Evolutionary conservation across 2,113 vertebrate genomes (phyloP).

Genomic region (Protomyctophum bolini): DNA sequence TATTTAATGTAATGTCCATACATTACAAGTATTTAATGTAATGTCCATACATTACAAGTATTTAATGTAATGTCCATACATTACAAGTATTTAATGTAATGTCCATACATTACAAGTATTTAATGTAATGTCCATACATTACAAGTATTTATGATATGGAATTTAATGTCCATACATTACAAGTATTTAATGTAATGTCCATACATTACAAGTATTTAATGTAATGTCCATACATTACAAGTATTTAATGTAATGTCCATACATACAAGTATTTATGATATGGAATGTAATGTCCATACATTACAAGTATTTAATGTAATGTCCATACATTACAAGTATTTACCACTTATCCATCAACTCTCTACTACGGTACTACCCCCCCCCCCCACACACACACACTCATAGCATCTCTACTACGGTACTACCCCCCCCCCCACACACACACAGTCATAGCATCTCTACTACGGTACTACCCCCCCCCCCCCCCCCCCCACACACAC

Average conservation of each 20-base stretch:
- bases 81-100: neutral
- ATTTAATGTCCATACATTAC: neutral
- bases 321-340: neutral
- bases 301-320: too few relatives aligned
- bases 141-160: neutral
- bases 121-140: neutral
- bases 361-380: too few relatives aligned
- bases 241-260: neutral
- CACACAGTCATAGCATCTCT: conserved; percentile 10
- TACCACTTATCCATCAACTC: neutral
- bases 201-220: neutral
- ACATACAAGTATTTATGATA: neutral
- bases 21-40: neutral
- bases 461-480: neutral
- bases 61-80: neutral
- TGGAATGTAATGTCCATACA: too few relatives aligned
- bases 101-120: neutral
- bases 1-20: neutral
- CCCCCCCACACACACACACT: neutral
- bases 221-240: neutral
- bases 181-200: neutral
- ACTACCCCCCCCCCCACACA: neutral
- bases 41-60: neutral
- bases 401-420: conserved; percentile 26
- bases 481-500: neutral